Evolutionary conservation across 1,140 invertebrate genomes (phyloP), one percentile per base, ranked within the genome.

Genomic region (Antheraea mylitta): DNA sequence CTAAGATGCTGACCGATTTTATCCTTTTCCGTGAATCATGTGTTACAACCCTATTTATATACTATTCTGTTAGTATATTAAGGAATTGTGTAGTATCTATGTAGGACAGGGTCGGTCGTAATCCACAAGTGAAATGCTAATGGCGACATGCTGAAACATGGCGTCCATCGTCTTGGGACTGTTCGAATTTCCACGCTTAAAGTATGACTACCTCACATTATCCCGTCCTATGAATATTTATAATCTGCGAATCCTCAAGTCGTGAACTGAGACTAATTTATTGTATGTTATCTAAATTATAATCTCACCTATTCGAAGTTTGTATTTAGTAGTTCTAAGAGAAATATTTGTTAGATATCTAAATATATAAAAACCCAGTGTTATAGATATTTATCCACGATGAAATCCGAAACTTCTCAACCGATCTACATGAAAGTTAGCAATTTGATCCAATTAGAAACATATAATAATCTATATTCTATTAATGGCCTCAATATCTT

Each of bases 161-260:
- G 45, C 6, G 45, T 53, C 45, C 45, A n/a, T 11, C 45, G 45
- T 53, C 45, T 53, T 53, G 45, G 45, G 45, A 53, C 45, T 16
- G 45, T 53, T 53, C 16, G 45, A 53, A 53, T 53, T 53, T 53
- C 45, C 45, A 13, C 45, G 45, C 45, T 53, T 53, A 53, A 53
- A 53, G 45, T 53, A 9, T n/a, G 45, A 53, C 45, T 13, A 53
- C 7, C 45, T 53, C 13, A 53, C 45, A 53, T 53, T 53, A 53
- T 53, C 45, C 45, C 45, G 6, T 53, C 45, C 45, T 53, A 53
- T 53, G 45, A 53, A 53, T 53, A 53, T 53, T 53, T 53, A 53
- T 13, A 11, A 53, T 16, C 45, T 53, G 0, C 45, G 45, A 53
- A 53, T 53, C 45, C 45, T 53, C 45, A 2, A 53, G 45, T 53